A percentile compares a stretch with the other conserved stretches of the same genome.
phyloP scores from a whole-genome alignment of 2,797 vertebrate genomes.

The Notolabrus celidotus region DNA sequence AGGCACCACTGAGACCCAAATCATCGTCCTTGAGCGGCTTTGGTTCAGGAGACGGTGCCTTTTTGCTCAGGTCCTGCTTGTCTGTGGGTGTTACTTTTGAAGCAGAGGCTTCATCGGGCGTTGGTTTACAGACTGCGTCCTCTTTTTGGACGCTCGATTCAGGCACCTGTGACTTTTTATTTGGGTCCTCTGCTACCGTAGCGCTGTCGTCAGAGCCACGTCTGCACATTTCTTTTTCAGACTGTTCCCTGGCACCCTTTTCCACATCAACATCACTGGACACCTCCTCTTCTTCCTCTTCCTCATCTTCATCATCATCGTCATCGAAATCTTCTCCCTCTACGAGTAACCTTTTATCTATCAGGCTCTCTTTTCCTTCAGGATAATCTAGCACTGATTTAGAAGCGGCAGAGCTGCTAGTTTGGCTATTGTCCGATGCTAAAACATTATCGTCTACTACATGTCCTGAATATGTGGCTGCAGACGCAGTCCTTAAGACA shows the following conservation, averaged over 20 bases:
- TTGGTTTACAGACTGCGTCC: slow-evolving; percentile 42
- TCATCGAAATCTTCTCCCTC: slow-evolving; percentile 83
- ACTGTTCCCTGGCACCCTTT: slow-evolving; percentile 94
- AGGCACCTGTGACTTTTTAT: slow-evolving; percentile 51
- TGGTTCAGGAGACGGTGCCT: slow-evolving; percentile 36
- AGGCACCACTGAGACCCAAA: slow-evolving; percentile 46
- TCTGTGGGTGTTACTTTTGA: slow-evolving; percentile 30
- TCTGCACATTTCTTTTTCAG: slow-evolving; percentile 91
- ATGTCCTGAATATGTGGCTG: slow-evolving; percentile 48
- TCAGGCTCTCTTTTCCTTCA: slow-evolving; percentile 77
- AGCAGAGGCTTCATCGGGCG: slow-evolving; percentile 44
- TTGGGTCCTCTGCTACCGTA: slow-evolving; percentile 59
- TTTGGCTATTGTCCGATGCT: slow-evolving; percentile 76
- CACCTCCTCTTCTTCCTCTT: slow-evolving; percentile 84
- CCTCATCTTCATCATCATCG: slow-evolving; percentile 76
- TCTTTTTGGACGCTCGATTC: slow-evolving; percentile 48
- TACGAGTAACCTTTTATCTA: slow-evolving; percentile 82
- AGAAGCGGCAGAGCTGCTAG: slow-evolving; percentile 67
- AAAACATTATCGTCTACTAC: slow-evolving; percentile 82
- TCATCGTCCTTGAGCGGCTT: slow-evolving; percentile 64
- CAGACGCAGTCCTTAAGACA: slow-evolving; percentile 53
- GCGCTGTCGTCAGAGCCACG: slow-evolving; percentile 58
- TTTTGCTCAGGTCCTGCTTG: slow-evolving; percentile 35
- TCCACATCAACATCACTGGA: slow-evolving; percentile 93
- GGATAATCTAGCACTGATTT: slow-evolving; percentile 71